Base-by-base conservation (phyloP, 1,140 invertebrate species). In the Mesaphorura yosii region DNA sequence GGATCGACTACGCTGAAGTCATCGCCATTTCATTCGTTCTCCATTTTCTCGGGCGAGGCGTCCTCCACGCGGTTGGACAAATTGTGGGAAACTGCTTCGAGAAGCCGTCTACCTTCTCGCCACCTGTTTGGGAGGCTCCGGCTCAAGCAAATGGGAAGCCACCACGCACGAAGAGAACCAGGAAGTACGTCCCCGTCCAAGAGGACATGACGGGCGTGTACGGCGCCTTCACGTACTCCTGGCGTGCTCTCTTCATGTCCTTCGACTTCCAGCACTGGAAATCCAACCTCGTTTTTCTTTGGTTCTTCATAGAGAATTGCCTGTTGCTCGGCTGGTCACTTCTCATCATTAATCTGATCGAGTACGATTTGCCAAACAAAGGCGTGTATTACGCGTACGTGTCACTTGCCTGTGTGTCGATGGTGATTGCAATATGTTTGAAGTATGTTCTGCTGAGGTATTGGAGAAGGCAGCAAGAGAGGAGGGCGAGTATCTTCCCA, bases 261-360 rank as follows among this genome's bases (percentile, higher is more conserved):
- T 37, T 48, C 37, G 46, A 48, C 19, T 48, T 48, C 19, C 46
- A 48, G 19, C 20, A 20, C 20, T 31, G 19, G 19, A n/a, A 34
- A 10, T 46, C 12, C 7, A 48, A 48, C 31, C 4, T 48, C 12
- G 23, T 48, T 12, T 48, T 27, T 26, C 3, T 3, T 22, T 48
- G 46, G 46, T 48, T 48, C 20, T 48, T 34, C 28, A 31, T 48
- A 10, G 46, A 48, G 28, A 48, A 48, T 48, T 15, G 31, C 19
- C 12, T 48, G 5, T 34, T 48, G 46, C 25, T 48, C 10, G 31
- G 10, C n/a, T 10, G 10, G n/a, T 10, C 31, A 10, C n/a, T 10
- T 34, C 10, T 10, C n/a, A 34, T n/a, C n/a, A n/a, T n/a, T 34
- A 10, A 10, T 10, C n/a, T 10, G 10, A 34, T 34, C n/a, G 31